Base-by-base conservation (phyloP, 37 sponge, comb jelly and placozoan genomes). In the Amphimedon queenslandica region DNA sequence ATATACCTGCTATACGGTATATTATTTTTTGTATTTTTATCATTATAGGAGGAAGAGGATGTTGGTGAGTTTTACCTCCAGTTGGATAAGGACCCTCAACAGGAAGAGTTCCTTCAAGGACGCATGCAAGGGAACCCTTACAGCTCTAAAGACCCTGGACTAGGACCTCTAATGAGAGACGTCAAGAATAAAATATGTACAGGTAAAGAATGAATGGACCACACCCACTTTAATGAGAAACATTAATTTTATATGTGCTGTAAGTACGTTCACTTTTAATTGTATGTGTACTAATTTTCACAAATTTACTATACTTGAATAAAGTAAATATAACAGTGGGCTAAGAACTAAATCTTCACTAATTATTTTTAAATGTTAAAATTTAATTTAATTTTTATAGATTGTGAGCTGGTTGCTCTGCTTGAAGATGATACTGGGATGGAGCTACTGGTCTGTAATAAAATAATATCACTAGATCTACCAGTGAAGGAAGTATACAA, bases 91-190 rank as follows among this genome's bases (percentile, higher is more conserved):
- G 96, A 95, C 37, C 90, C 96, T 0, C 91, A 90, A 69, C 96
- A 95, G 67, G 96, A 95, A 72, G 96, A 95, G 72, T 95, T 95
- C 75, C 87, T 95, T 1, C 96, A 95, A 69, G 96, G 96, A 0
- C 81, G 93, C 25, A 95, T 95, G 96, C 96, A 95, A 64, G 93
- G 93, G 21, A 95, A 95, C 65, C 96, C 96, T 2, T 95, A 95
- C 77, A 82, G 73, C 56, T 85, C 85, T 67, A 47, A 67, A 58
- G 83, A 89, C 55, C 70, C 92, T 13, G 85, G 87, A 23, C 69
- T 92, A 0, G 96, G 96, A 0, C 96, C 96, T 24, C 76, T 92
- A 27, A 95, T 95, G 96, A 94, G 96, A 36, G 96, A 95, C 39
- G 79, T 95, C 55, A 95, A 95, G 81, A 95, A 95, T 64, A 91